Percentiles rank a stretch among this genome's conserved stretches.
Evolutionary conservation across 1,140 invertebrate species (phyloP).

Genomic region (Calliopsis andreniformis): DNA sequence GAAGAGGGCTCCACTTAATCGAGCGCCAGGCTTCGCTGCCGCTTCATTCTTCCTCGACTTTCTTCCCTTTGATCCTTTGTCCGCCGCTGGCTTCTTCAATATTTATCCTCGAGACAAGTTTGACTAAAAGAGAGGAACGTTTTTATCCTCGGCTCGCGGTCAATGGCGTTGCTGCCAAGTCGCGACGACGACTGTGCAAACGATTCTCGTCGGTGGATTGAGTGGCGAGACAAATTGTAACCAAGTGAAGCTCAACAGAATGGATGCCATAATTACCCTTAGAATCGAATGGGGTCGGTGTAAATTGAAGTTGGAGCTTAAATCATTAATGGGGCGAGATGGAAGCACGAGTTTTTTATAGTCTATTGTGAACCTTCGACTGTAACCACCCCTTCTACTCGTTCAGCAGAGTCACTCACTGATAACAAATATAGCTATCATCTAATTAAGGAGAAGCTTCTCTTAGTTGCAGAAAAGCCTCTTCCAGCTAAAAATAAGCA

Average conservation of each 20-base stretch:
- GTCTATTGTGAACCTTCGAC: too few species aligned
- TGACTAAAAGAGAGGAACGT: neutral
- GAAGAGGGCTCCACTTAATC: conserved; percentile 59
- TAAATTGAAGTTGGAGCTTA: too few species aligned
- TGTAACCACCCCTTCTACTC: too few species aligned
- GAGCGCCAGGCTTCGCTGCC: conserved; percentile 24
- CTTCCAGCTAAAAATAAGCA: too few species aligned
- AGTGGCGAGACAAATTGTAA: conserved; percentile 11
- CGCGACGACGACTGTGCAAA: conserved; percentile 1
- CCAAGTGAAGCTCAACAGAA: neutral
- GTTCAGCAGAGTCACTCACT: too few species aligned
- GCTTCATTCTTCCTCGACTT: conserved; percentile 28
- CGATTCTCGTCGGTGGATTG: conserved; percentile 9
- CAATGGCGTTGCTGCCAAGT: conserved; percentile 5
- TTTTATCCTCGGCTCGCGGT: conserved; percentile 27
- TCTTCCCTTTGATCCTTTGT: conserved; percentile 48
- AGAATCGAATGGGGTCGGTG: too few species aligned
- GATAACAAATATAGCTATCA: too few species aligned
- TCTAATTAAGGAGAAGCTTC: neutral
- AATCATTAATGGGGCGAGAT: too few species aligned
- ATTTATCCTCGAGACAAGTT: conserved; percentile 41
- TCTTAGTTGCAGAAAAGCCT: too few species aligned
- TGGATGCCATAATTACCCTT: too few species aligned
- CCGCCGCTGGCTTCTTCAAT: conserved; percentile 28
- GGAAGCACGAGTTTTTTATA: too few species aligned